Evolutionary conservation across 1,140 invertebrate genomes (phyloP), one percentile per base, ranked within the genome.

Genomic region (Reticulitermes speratus): DNA sequence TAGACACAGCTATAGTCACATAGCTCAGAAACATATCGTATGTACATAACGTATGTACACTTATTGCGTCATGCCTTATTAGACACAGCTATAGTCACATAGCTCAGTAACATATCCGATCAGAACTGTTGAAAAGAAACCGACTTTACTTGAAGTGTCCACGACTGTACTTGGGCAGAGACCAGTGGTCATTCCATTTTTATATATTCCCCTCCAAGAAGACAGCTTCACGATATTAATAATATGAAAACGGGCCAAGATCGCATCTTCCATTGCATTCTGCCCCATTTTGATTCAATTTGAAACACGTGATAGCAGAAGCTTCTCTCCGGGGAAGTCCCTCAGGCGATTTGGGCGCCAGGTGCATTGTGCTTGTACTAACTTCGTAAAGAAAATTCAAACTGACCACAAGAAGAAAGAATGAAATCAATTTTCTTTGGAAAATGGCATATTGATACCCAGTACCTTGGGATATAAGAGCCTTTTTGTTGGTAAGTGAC

Each of bases 271-370:
- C 44, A 48, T 75, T 75, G 25, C n/a, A 75, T 75, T 38, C 83
- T 38, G 52, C 65, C 52, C 85, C 85, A 85, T 85, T 85, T 85
- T 85, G 85, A 85, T 85, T 85, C 85, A 85, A 85, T 85, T 81
- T 85, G 52, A 44, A 44, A 52, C 85, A 45, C 83, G 83, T 84
- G 83, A 84, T 84, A 25, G 45, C 83, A 30, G 83, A 84, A 84
- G 55, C 83, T 84, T 44, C 45, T 44, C 44, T 84, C 83, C 25
- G 45, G 83, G 83, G 83, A 52, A 84, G 83, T 84, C 83, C 83
- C 83, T 52, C 16, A 55, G 45, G 83, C 83, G 83, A 84, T 84
- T 84, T 84, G 83, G 83, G n/a, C 83, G 52, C 44, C 83, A 84
- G 83, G 83, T 84, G 83, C 44, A 14, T n/a, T 75, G 2, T 75